These are phyloP conservation scores for Entomobrya multifasciata DNA, from an alignment of 2,888 invertebrate species.

Conservation along the genomic window DNA sequence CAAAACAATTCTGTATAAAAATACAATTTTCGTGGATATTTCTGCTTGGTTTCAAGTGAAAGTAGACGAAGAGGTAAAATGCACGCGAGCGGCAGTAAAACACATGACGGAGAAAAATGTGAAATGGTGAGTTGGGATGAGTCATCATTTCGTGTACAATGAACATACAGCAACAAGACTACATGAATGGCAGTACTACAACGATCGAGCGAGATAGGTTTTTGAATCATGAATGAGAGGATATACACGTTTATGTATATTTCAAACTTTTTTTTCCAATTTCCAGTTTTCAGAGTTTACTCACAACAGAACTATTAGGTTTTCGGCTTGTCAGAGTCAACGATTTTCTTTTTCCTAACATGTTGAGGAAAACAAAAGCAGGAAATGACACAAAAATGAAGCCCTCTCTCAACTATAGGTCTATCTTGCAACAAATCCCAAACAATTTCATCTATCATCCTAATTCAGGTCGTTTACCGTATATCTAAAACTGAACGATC, in stretches of 20 bases:
- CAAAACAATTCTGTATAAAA: constrained; percentile 31
- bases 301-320: not conserved
- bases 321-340: constrained; percentile 16
- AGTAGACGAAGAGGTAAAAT: constrained; percentile 30
- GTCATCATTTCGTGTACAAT: not conserved
- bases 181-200: no score
- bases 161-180: no score
- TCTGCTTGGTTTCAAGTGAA: constrained; percentile 20
- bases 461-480: not conserved
- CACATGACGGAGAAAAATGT: constrained; percentile 31
- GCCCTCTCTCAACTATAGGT: constrained; percentile 41
- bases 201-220: no score
- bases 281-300: constrained; percentile 19
- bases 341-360: constrained; percentile 3
- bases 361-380: not conserved
- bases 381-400: constrained; percentile 35
- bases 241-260: not conserved
- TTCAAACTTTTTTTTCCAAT: constrained; percentile 13
- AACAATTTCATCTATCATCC: constrained; percentile 39
- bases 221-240: not conserved
- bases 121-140: constrained; percentile 25
- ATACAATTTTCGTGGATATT: constrained; percentile 47
- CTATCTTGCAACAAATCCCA: constrained; percentile 42
- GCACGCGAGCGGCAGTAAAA: constrained; percentile 48
- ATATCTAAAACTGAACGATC: not conserved